These are phyloP conservation scores for Enoplosus armatus DNA, from an alignment of 2,797 vertebrate species.

Conservation along the genomic window DNA sequence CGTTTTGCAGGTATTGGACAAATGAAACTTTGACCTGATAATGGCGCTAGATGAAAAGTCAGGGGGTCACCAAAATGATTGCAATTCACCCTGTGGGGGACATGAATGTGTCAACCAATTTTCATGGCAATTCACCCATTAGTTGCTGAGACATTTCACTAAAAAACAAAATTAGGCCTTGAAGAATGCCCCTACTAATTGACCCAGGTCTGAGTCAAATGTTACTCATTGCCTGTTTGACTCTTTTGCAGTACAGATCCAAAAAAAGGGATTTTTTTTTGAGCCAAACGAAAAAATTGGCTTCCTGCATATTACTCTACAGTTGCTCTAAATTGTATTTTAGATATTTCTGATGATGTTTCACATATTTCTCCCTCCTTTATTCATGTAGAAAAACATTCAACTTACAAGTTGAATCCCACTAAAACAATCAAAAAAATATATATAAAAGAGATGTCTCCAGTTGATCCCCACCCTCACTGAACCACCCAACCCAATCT, in stretches of 20 bases:
- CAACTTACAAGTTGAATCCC: not conserved
- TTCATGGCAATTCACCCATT: not conserved
- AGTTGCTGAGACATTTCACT: not conserved
- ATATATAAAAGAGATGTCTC: slow-evolving; percentile 5
- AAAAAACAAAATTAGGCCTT: slow-evolving; percentile 1
- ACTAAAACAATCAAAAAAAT: slow-evolving; percentile 18
- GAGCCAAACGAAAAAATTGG: not conserved
- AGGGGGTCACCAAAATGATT: too few relatives aligned
- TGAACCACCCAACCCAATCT: slow-evolving; percentile 60
- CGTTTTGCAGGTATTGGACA: too few relatives aligned
- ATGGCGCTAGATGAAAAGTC: too few relatives aligned
- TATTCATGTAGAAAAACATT: not conserved
- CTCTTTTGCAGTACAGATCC: not conserved
- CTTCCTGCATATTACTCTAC: not conserved
- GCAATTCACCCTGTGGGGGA: not conserved
- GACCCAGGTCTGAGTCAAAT: not conserved
- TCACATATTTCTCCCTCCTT: not conserved
- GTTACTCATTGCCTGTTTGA: not conserved
- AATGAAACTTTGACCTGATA: too few relatives aligned
- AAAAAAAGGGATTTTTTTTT: not conserved
- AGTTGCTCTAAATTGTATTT: not conserved
- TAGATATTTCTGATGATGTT: not conserved
- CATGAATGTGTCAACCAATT: not conserved
- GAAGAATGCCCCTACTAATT: not conserved
- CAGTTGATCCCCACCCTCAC: slow-evolving; percentile 38